phyloP scores from a whole-genome alignment of 2,113 vertebrate species.

The Columba livia region DNA sequence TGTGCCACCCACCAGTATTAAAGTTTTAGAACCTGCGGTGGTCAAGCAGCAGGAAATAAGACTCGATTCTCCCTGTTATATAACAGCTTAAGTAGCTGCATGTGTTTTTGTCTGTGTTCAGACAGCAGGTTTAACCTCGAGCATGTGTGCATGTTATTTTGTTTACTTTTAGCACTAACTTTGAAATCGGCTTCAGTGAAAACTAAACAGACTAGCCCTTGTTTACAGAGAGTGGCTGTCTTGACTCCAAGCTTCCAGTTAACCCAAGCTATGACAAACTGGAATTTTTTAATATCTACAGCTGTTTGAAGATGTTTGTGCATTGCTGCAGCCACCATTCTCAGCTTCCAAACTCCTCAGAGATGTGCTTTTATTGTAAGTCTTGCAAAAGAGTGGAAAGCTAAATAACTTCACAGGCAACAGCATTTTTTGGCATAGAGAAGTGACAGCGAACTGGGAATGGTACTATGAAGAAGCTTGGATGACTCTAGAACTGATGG shows the following conservation, averaged over 20 bases:
- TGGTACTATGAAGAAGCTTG: not conserved
- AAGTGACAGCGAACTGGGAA: not conserved
- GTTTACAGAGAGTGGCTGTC: not conserved
- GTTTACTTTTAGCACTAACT: not conserved
- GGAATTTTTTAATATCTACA: not conserved
- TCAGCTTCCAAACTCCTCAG: not conserved
- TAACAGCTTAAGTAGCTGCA: not conserved
- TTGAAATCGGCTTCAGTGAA: not conserved
- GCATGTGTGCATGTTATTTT: not conserved
- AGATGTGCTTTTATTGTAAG: not conserved
- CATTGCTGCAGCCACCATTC: not conserved
- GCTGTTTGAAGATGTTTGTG: not conserved
- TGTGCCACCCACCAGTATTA: not conserved
- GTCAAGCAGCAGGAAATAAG: not conserved
- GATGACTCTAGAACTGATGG: not conserved
- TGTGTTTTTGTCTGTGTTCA: not conserved
- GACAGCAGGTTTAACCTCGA: not conserved
- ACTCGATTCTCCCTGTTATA: not conserved
- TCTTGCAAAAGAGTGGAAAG: not conserved
- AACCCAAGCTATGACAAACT: not conserved
- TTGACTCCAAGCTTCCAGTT: not conserved
- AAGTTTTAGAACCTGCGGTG: not conserved
- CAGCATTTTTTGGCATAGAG: not conserved
- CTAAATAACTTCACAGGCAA: not conserved
- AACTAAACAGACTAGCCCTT: not conserved